Evolutionary conservation across 37 sponge, comb jelly and placozoan species (phyloP), one percentile per base, ranked within the genome.

Genomic region (Geodia barretti): DNA sequence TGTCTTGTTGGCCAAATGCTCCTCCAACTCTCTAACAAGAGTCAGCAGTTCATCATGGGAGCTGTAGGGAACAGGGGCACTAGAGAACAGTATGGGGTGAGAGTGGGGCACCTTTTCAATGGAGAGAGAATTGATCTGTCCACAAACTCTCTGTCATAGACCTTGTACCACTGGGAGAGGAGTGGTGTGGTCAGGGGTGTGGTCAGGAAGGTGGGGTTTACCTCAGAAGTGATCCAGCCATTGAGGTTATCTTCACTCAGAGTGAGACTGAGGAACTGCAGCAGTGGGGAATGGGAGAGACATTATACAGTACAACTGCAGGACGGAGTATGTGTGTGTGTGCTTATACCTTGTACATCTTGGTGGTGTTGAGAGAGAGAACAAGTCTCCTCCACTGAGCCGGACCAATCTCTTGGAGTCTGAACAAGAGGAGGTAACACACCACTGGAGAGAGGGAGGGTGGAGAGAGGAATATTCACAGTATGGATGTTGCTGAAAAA

Each of bases 371-470:
- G 30, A 95, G 96, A 30, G 90, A 64, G 26, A 32, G 26, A 26
- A 97, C 60, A 26, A 97, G 79, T 36, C 67, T 91, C 54, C 76
- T 87, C 37, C 92, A 89, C 62, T 89, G 83, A 21, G 62, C 72
- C 75, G 94, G 83, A 2, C 95, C 97, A 29, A 97, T 69, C 76
- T 97, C 97, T 41, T 94, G 89, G 65, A 97, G 71, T 37, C 95
- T 68, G 47, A 97, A 89, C 83, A 94, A 70, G 11, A 90, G 70
- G 29, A 97, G 60, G 64, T 97, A 97, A 14, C 73, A 75, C 29
- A 95, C 3, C 1, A 89, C 94, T 89, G 76, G 14, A 35, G 72
- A 35, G 41, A 35, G 39, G 24, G 32, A 29, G 9, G 24, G 38
- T 14, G 11, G n/a, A 24, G 64, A 76, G 11, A 17, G 14, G 17